These are phyloP conservation scores for Alcedo quadribrachys DNA, from an alignment of 2,797 vertebrate species.

Conservation along the genomic window DNA sequence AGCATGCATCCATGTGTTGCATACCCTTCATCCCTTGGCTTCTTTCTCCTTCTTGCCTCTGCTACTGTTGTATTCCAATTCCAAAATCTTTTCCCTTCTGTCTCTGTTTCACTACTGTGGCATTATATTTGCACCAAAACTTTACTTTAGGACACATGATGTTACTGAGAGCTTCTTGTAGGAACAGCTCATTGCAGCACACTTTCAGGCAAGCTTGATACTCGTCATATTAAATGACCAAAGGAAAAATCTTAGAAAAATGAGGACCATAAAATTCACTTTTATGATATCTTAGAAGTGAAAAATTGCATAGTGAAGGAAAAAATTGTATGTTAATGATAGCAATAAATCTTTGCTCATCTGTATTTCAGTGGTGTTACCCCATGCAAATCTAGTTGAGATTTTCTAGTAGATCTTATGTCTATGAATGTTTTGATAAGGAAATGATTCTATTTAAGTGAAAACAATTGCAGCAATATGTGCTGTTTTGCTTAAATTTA, in stretches of 20 bases:
- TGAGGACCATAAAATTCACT: background rate
- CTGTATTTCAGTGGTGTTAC: background rate
- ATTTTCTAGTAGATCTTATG: background rate
- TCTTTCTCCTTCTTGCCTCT: background rate
- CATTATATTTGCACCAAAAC: fast-evolving
- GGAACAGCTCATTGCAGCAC: background rate
- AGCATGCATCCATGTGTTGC: background rate
- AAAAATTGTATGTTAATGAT: background rate
- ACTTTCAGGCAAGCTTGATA: background rate
- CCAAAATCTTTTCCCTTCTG: background rate
- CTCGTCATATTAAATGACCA: background rate
- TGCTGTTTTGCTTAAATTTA: background rate
- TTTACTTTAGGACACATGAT: background rate
- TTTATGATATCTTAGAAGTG: background rate
- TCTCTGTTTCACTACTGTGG: background rate
- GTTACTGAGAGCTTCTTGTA: background rate
- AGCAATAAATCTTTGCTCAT: background rate
- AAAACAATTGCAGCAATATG: background rate
- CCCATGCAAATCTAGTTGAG: background rate
- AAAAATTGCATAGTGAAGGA: background rate
- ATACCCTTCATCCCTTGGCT: background rate
- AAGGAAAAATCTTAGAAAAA: background rate
- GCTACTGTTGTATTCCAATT: background rate
- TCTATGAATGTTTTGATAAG: background rate
- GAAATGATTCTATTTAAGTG: background rate